Base-by-base conservation (phyloP, 2,113 vertebrate species). In the Bombycilla garrulus region DNA sequence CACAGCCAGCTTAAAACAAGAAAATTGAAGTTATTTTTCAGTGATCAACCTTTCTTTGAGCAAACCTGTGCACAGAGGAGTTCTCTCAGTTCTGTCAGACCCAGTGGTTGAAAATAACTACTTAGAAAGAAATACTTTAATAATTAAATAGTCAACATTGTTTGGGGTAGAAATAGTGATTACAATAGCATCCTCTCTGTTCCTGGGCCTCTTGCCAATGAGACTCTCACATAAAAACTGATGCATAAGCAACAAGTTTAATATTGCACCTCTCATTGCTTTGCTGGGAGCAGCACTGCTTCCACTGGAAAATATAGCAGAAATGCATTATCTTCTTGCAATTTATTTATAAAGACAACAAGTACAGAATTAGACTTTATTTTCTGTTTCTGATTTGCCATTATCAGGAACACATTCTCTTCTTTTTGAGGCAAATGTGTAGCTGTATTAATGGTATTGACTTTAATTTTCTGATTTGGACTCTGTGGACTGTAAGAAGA, bases 171-270 rank as follows among this genome's bases (percentile, higher is more conserved):
- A 61, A 74, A 40, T 82, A 79, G 76, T 82, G 80, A 74, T 81
- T 88, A 36, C 48, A 76, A 22, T 71, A 36, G 9, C 33, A 62
- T 81, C 70, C 60, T 80, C 18, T 87, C 61, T 82, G 38, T 70
- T 73, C 36, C 66, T 85, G 74, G 74, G 82, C 74, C n/a, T 36
- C 62, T 88, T 95, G 70, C 81, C 85, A 86, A 3, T n/a, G 60
- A 87, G 54, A 50, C 28, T 84, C 35, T 91, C 61, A 42, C 18
- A 19, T 58, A 79, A 88, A 93, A 93, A 90, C 8, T 74, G 81
- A 60, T 93, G 73, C 90, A 23, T 69, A 86, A 95, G 77, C 77
- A 91, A 54, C 56, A 82, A 93, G 51, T 57, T 85, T 74, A 79
- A 76, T 71, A 60, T 38, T 93, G 74, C 70, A 64, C 29, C 38